Evolutionary conservation across 37 sponge, comb jelly and placozoan species (phyloP).

Genomic region (Agelas oroides): DNA sequence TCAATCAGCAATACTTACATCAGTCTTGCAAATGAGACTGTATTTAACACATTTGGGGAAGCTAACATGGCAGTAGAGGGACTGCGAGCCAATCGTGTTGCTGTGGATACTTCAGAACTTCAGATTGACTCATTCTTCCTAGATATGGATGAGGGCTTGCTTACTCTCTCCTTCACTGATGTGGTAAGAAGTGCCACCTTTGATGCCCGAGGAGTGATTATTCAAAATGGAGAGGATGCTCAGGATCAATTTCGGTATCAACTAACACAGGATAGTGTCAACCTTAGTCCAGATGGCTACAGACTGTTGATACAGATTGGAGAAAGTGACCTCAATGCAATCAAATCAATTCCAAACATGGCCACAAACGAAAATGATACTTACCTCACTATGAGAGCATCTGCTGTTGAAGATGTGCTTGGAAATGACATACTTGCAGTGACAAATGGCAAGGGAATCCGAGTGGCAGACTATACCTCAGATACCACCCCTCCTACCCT

Average conservation of each 20-base stretch:
- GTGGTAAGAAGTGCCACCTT: conserved; percentile 59
- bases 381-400: conserved; percentile 65
- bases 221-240: conserved; percentile 52
- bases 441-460: conserved; percentile 82
- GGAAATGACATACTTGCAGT: conserved; percentile 73
- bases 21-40: conserved; percentile 46
- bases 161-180: conserved; percentile 81
- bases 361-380: conserved; percentile 65
- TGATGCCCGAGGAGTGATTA: conserved; percentile 56
- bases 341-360: conserved; percentile 58
- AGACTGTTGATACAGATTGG: conserved; percentile 51
- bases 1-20: conserved; percentile 55
- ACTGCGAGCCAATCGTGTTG: conserved; percentile 30
- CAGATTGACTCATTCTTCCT: conserved; percentile 50
- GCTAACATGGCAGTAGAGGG: conserved; percentile 30
- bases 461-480: conserved; percentile 6
- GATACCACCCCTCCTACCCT: conserved; percentile 75
- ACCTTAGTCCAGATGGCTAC: conserved; percentile 66
- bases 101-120: conserved; percentile 40
- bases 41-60: conserved; percentile 66
- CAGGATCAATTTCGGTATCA: conserved; percentile 6
- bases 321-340: conserved; percentile 65
- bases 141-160: conserved; percentile 69
- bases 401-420: conserved; percentile 81
- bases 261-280: conserved; percentile 49